A percentile compares a stretch with the other conserved stretches of the same genome.
Evolutionary conservation across 2,113 vertebrate genomes (phyloP).

Genomic region (Papio anubis): DNA sequence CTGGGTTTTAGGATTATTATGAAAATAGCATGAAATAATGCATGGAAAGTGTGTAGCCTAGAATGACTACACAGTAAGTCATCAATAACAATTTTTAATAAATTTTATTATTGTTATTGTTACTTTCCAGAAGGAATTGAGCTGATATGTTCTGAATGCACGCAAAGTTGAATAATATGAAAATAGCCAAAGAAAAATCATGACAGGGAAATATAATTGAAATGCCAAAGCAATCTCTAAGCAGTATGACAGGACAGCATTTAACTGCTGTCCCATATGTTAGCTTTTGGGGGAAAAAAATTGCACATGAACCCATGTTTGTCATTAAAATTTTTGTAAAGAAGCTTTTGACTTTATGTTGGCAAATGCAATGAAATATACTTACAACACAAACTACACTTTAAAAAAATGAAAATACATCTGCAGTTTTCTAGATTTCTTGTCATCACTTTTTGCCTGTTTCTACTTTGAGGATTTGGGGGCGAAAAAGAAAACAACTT

Average conservation of each 20-base stretch:
- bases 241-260: not conserved
- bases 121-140: constrained; percentile 31
- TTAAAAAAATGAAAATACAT: constrained; percentile 43
- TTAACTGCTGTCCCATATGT: constrained; percentile 59
- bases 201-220: constrained; percentile 36
- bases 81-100: constrained; percentile 23
- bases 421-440: constrained; percentile 59
- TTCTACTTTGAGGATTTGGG: constrained; percentile 66
- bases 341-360: constrained; percentile 22
- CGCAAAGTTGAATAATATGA: constrained; percentile 36
- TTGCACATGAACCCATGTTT: constrained; percentile 17
- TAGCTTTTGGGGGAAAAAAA: not conserved
- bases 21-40: not conserved
- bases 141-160: constrained; percentile 12
- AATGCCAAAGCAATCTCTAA: constrained; percentile 48
- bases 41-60: not conserved
- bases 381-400: constrained; percentile 24
- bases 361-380: constrained; percentile 46
- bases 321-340: not conserved
- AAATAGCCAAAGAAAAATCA: constrained; percentile 53
- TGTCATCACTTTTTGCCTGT: constrained; percentile 54
- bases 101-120: not conserved
- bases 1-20: not conserved
- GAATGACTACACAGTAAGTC: not conserved
- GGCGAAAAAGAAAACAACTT: constrained; percentile 70